Conservation (phyloP, 2,113 vertebrate genomes). For the Silurus glanis region DNA sequence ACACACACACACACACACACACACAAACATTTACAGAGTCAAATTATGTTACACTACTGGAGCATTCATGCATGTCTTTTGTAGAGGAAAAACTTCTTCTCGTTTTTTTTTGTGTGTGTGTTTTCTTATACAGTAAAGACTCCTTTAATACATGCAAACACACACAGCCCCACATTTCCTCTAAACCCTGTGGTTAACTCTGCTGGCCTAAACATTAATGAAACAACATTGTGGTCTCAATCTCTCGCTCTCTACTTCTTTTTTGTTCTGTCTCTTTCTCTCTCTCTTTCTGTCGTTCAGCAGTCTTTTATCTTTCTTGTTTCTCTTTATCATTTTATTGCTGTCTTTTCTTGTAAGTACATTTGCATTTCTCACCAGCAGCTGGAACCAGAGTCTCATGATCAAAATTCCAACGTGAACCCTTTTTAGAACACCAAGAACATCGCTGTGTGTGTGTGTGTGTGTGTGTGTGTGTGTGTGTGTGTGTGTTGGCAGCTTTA, state of each 20-base stretch:
- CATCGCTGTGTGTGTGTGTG: not conserved
- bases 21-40: not conserved
- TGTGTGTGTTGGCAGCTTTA: not conserved
- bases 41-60: not conserved
- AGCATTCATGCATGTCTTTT: not conserved
- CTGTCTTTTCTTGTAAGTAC: not conserved
- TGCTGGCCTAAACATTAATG: slow-evolving; percentile 25
- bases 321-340: not conserved
- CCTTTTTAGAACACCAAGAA: not conserved
- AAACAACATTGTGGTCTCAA: not conserved
- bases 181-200: slow-evolving; percentile 11
- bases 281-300: not conserved
- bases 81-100: not conserved
- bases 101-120: not conserved
- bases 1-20: slow-evolving; percentile 11
- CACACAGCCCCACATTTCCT: slow-evolving; percentile 10
- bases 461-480: not conserved
- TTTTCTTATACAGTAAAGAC: not conserved
- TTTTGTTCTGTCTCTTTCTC: not conserved
- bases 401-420: not conserved
- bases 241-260: not conserved
- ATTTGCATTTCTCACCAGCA: not conserved
- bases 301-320: not conserved
- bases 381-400: not conserved
- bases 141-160: not conserved